Conservation (phyloP, 2,888 invertebrate species). For the Anarsia innoxiella region DNA sequence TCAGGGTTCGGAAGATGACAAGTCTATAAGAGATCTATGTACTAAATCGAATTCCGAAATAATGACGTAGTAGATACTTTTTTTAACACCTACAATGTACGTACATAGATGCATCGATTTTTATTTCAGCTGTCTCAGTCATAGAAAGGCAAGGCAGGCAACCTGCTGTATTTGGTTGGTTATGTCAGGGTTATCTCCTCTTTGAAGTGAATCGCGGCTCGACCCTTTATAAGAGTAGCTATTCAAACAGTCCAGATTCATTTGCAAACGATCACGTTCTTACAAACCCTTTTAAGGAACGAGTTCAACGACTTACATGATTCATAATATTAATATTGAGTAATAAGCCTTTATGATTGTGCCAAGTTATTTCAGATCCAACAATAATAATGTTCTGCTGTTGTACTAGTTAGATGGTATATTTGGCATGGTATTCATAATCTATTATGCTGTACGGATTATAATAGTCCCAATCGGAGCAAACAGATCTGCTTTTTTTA, state of each 20-base stretch:
- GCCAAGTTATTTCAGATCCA: conserved; percentile 30
- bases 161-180: conserved; percentile 67
- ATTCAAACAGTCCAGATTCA: conserved; percentile 39
- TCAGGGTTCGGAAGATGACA: no score
- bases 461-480: conserved; percentile 20
- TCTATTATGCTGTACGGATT: conserved; percentile 21
- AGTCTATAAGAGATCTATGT: no score
- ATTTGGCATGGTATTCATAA: conserved; percentile 22
- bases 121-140: no score
- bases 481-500: conserved; percentile 15
- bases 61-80: no score
- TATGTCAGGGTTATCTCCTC: conserved; percentile 63
- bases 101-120: no score
- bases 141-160: conserved; percentile 65
- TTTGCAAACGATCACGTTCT: conserved; percentile 39
- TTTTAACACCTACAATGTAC: no score
- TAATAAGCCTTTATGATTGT: conserved; percentile 21
- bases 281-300: conserved; percentile 38
- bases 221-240: conserved; percentile 37
- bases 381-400: conserved; percentile 13
- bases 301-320: conserved; percentile 49
- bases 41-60: no score
- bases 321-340: conserved; percentile 38
- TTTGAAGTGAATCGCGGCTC: conserved; percentile 33
- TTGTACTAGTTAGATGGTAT: conserved; percentile 18